Base-by-base conservation (phyloP, 1,140 invertebrate genomes). In the Drosophila melanica region DNA sequence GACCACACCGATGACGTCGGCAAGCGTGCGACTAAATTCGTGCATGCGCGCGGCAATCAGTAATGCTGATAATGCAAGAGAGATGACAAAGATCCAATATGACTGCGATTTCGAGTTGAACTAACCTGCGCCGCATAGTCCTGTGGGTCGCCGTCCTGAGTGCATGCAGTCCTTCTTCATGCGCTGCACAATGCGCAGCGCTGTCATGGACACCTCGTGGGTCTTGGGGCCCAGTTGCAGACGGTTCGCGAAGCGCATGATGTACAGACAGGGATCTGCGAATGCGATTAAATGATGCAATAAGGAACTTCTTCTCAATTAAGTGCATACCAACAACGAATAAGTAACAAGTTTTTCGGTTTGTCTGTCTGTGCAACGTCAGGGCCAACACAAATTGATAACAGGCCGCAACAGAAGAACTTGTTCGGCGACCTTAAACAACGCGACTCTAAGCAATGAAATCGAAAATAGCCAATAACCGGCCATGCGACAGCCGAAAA, bases 141-240 rank as follows among this genome's bases (percentile, higher is more conserved):
- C 99, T 1, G 98, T 99, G 11, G 99, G 98, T 86, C 98, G 93
- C 60, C 99, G 93, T 18, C 99, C 99, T 4, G 97, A 98, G 90
- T 99, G 97, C 92, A 99, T 97, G 93, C 97, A 99, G 93, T 99
- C 99, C 82, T 97, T 95, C 92, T 99, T 99, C 99, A 99, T 99
- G 86, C 99, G 93, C 91, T 98, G 96, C 7, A 99, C 97, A 42
- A 99, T 93, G 65, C 98, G 93, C 37, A 98, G 93, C 0, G 98
- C 98, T 2, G 98, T 99, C 93, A 96, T 97, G n/a, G 96, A 96
- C 3, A 99, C 98, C 90, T 98, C 96, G 87, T 99, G 96, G 5
- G 96, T 96, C 93, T 98, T 98, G 2, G 96, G 94, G 3, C 95
- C 98, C 92, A 99, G 97, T 90, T 99, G 96, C 41, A 99, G 93